phyloP scores from a whole-genome alignment of 2,113 vertebrate species.

The Tachysurus vachellii region DNA sequence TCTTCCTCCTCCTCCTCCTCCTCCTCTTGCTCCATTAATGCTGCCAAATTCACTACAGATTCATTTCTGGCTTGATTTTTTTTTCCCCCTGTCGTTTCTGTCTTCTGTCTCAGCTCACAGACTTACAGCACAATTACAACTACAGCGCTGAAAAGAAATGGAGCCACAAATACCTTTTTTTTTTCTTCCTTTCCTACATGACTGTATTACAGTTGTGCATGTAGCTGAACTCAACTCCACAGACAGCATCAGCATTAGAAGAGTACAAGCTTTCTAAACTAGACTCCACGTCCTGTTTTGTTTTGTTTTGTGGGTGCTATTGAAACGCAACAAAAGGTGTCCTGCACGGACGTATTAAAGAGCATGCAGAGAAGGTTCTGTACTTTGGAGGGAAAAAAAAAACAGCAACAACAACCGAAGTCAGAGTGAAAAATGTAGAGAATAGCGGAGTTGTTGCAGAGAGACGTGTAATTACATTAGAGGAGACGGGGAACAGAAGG shows the following conservation, averaged over 20 bases:
- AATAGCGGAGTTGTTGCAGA: constrained; percentile 56
- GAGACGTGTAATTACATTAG: constrained; percentile 70
- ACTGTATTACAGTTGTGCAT: background rate
- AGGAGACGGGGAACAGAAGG: constrained; percentile 61
- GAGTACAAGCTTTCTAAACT: background rate
- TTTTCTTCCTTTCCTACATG: background rate
- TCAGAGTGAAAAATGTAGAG: constrained; percentile 50
- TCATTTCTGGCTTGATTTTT: background rate
- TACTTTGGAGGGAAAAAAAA: background rate
- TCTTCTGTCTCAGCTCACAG: constrained; percentile 20
- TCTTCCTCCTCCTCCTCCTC: background rate
- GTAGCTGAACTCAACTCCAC: background rate
- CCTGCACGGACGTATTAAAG: background rate
- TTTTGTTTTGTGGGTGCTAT: background rate
- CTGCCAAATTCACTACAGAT: constrained; percentile 24
- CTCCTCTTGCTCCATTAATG: constrained; percentile 10
- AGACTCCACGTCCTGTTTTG: too few relatives aligned
- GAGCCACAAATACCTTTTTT: background rate
- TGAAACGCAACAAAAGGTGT: background rate
- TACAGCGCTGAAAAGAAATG: background rate
- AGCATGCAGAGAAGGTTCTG: background rate
- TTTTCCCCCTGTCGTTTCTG: background rate
- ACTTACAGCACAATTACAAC: background rate
- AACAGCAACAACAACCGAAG: background rate
- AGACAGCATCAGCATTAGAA: background rate